Evolutionary conservation across 2,113 vertebrate species (phyloP).

Genomic region (Pelobates fuscus): DNA sequence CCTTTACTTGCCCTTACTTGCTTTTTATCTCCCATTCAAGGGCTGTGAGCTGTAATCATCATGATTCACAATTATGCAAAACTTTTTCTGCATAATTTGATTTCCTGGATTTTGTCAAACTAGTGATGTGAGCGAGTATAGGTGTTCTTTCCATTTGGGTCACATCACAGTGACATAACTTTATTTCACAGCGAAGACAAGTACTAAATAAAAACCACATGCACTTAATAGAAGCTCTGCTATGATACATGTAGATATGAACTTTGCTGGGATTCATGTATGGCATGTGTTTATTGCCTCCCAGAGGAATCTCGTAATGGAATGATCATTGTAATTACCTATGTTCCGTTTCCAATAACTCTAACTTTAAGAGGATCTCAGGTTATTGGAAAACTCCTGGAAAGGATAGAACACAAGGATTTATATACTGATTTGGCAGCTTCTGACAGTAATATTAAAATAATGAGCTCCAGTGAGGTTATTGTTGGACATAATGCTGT

Average conservation of each 20-base stretch:
- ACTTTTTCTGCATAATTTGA: no score
- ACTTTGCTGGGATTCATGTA: no score
- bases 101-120: no score
- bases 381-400: slow-evolving; percentile 34
- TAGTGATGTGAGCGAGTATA: no score
- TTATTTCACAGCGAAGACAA: background rate
- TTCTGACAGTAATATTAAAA: slow-evolving; percentile 45
- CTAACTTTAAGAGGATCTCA: slow-evolving; percentile 24
- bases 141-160: no score
- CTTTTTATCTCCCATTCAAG: no score
- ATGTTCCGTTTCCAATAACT: slow-evolving; percentile 25
- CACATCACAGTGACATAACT: no score
- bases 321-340: slow-evolving; percentile 12
- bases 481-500: slow-evolving; percentile 40
- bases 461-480: slow-evolving; percentile 49
- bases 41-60: no score
- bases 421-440: slow-evolving; percentile 34
- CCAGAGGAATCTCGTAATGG: slow-evolving; percentile 30
- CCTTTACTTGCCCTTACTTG: no score
- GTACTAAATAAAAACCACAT: background rate
- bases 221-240: background rate
- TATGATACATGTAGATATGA: background rate
- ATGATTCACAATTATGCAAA: no score
- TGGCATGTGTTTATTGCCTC: background rate
- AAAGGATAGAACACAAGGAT: slow-evolving; percentile 28